Evolutionary conservation across 2,888 invertebrate genomes (phyloP).

Genomic region (Saturnia pavonia): DNA sequence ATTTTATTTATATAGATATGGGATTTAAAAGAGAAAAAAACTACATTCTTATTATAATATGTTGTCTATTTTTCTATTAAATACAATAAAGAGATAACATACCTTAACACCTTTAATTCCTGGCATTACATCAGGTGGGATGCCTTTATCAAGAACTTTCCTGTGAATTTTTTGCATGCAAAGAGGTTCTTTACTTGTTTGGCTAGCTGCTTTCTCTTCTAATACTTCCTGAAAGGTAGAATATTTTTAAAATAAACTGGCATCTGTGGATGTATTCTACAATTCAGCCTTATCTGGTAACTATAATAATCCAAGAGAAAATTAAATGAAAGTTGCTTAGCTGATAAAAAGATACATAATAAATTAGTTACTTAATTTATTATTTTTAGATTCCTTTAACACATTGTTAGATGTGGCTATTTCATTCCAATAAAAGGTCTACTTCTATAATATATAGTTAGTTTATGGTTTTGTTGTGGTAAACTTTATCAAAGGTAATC

Average conservation of each 20-base stretch:
- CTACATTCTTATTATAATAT: too few species aligned
- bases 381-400: not conserved
- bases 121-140: conserved; percentile 94
- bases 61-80: not conserved
- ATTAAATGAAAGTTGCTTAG: too few species aligned
- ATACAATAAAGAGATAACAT: conserved; percentile 25
- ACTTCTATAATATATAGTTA: not conserved
- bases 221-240: conserved; percentile 83
- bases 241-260: too few species aligned
- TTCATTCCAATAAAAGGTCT: not conserved
- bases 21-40: too few species aligned
- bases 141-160: conserved; percentile 94
- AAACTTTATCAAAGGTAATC: too few species aligned
- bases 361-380: not conserved
- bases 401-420: not conserved
- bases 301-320: too few species aligned
- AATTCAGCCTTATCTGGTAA: too few species aligned
- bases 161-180: conserved; percentile 90
- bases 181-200: conserved; percentile 85
- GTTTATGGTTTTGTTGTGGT: too few species aligned
- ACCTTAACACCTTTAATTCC: conserved; percentile 91
- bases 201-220: conserved; percentile 83
- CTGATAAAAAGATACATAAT: too few species aligned
- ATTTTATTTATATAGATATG: too few species aligned
- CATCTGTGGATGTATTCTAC: too few species aligned